Evolutionary conservation across 2,113 vertebrate species (phyloP), one percentile per base, ranked within the genome.

Genomic region (Ifrita kowaldi): DNA sequence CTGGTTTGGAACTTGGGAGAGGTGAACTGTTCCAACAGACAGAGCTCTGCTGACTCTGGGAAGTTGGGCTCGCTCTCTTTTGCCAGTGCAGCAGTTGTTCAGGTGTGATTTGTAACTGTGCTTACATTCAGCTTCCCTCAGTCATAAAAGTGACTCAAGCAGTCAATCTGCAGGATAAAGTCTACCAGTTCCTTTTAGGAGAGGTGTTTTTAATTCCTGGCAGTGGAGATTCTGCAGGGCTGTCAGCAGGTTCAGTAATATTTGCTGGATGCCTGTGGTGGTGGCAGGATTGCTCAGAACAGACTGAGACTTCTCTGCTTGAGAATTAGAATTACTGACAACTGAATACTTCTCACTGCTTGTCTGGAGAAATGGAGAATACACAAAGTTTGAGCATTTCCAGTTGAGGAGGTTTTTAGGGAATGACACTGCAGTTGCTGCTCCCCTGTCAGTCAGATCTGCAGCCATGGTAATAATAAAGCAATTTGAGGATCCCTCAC

Each of bases 11-110:
- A 86, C 83, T 69, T 80, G 67, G 53, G 83, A 84, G 92, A 62
- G 71, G 59, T 55, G 79, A 86, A 46, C 73, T 84, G 73, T 94
- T 94, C 41, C 68, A 91, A 44, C 75, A 91, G 60, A 57, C 46
- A 64, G 16, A 82, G 75, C 75, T 83, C 71, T 96, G 92, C 96
- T 97, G 96, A 92, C 80, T 60, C 56, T 16, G 67, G 70, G 11
- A 87, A 23, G 33, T 44, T 84, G 55, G 35, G 62, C 57, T 73
- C 67, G 16, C 2, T 10, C 12, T 73, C 75, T 85, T 68, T 68
- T 47, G 63, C 71, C 50, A 77, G 83, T 26, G 63, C 71, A 84
- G 91, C 47, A 68, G 19, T 80, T 84, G 84, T 65, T 94, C 59
- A 92, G 95, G 92, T 96, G 67, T 88, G 50, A 95, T 89, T 63